Evolutionary conservation across 2,113 vertebrate genomes (phyloP), one percentile per base, ranked within the genome.

Genomic region (Corydoras sp.): DNA sequence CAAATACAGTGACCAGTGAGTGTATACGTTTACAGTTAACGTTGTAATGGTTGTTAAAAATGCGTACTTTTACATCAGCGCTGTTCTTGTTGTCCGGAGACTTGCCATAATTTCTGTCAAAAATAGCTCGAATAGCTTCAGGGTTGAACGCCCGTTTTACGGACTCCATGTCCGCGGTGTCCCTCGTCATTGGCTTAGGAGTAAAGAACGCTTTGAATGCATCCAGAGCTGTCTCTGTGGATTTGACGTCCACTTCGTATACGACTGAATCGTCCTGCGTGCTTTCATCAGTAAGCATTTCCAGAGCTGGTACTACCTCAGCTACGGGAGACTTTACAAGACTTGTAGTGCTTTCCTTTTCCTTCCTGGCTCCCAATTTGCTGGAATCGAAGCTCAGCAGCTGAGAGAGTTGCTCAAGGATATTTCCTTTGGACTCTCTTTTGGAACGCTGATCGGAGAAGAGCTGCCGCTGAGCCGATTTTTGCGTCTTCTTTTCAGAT

Each of bases 171-270:
- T 94, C 91, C 1, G 86, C 79, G 1, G 90, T 89, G 69, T 90
- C 90, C 74, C 86, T 95, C 83, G 86, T 96, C 31, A 91, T 79
- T 81, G 92, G 89, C 54, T 90, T 90, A 8, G 87, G 84, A 0
- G 89, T 92, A 74, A 98, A 98, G 55, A 98, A 92, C 59, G 94
- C 92, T 83, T 93, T 98, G 74, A 98, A 92, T n/a, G 91, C 92
- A 13, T 93, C 94, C 53, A 98, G 85, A 3, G 94, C 91, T 2
- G 91, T 91, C 73, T 98, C 96, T 11, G 82, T 83, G 79, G 68
- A 24, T 65, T 76, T 75, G 82, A 86, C 71, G 80, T 70, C 86
- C 60, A 82, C 85, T 50, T 77, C 80, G 50, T 72, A 76, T 68
- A 69, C 53, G 3, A 3, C 73, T 56, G 72, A 59, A 68, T 65